Evolutionary conservation across 1,140 invertebrate species (phyloP), one percentile per base, ranked within the genome.

Genomic region (Catajapyx aquilonaris): DNA sequence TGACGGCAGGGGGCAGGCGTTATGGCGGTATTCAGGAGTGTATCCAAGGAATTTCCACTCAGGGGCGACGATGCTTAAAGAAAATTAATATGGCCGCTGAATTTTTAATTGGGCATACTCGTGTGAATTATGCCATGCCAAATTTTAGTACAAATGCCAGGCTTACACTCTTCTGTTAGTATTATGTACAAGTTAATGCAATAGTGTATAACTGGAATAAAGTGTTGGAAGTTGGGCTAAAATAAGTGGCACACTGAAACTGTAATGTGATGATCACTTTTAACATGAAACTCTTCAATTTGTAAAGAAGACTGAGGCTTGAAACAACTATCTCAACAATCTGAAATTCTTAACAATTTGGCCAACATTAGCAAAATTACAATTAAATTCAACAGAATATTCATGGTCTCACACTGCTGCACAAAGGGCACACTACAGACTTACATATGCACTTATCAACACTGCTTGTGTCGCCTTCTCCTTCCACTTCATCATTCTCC

Each of bases 221-320:
- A n/a, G n/a, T n/a, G n/a, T n/a, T n/a, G n/a, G n/a, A n/a, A n/a
- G n/a, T n/a, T n/a, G n/a, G n/a, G n/a, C n/a, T n/a, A n/a, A n/a
- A n/a, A n/a, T n/a, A n/a, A n/a, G n/a, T n/a, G n/a, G n/a, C n/a
- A n/a, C n/a, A n/a, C n/a, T n/a, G n/a, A n/a, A n/a, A n/a, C n/a
- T n/a, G n/a, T n/a, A n/a, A n/a, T n/a, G n/a, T n/a, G n/a, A n/a
- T n/a, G n/a, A n/a, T n/a, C n/a, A n/a, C n/a, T n/a, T n/a, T n/a
- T n/a, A 48, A 39, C 49, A 54, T 50, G 28, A 51, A 51, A 32
- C 52, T 47, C 3, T 48, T 43, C 34, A 46, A 43, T 33, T 50
- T 44, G 21, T 11, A 21, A 16, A 2, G 2, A 20, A 37, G 5
- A 31, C 30, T 15, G 13, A 31, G 30, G 30, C 30, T 31, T 13